phyloP scores from a whole-genome alignment of 2,797 vertebrate species.

The Aplochiton taeniatus region DNA sequence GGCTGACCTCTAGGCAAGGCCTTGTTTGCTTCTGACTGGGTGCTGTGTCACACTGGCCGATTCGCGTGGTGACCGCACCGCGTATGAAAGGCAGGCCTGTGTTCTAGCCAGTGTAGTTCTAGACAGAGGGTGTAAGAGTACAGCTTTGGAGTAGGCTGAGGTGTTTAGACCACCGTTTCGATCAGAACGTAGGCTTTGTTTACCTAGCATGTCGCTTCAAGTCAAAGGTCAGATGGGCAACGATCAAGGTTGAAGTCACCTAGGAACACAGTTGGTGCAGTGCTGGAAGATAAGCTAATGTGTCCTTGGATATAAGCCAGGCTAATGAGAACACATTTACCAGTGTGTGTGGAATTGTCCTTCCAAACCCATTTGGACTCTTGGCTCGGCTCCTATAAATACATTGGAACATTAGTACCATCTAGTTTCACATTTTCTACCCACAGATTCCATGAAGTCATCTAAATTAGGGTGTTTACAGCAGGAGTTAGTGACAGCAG shows the following conservation, averaged over 20 bases:
- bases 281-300: not conserved
- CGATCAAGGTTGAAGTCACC: not conserved
- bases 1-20: not conserved
- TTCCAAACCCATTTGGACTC: not conserved
- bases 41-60: conserved; percentile 44
- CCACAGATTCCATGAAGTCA: conserved; percentile 50
- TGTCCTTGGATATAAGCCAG: not conserved
- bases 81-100: too few relatives aligned
- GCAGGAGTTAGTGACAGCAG: conserved; percentile 51
- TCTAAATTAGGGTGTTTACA: conserved; percentile 57
- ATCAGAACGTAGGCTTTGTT: not conserved
- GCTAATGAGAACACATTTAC: not conserved
- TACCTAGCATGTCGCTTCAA: conserved; percentile 1
- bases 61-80: too few relatives aligned
- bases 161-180: not conserved
- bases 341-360: not conserved
- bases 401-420: conserved; percentile 6
- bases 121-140: not conserved
- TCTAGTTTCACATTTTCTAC: conserved; percentile 60
- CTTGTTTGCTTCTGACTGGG: conserved; percentile 25
- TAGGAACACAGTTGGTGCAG: not conserved
- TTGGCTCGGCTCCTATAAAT: conserved; percentile 30
- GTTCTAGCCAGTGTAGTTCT: too few relatives aligned
- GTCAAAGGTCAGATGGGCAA: conserved; percentile 11
- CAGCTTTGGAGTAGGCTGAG: not conserved